Evolutionary conservation across 2,888 invertebrate genomes (phyloP).

Genomic region (Baccha elongata): DNA sequence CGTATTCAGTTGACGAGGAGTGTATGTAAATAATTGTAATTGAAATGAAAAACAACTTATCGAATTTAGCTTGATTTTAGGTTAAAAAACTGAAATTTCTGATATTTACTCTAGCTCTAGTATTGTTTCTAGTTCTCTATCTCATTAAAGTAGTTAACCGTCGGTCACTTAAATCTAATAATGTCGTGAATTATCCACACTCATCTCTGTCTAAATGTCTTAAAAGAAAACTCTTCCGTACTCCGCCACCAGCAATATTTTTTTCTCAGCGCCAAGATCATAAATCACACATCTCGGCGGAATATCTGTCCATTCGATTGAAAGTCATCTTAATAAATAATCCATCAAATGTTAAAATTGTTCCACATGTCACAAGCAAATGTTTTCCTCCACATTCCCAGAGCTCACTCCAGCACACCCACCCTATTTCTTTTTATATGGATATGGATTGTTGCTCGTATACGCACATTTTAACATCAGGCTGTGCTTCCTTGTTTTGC

Average conservation of each 20-base stretch:
- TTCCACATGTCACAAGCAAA: conserved; percentile 48
- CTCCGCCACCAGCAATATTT: conserved; percentile 5
- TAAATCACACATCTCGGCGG: conserved; percentile 46
- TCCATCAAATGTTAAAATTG: conserved; percentile 57
- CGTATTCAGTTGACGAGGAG: no score
- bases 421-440: background rate
- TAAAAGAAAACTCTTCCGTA: background rate
- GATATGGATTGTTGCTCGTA: background rate
- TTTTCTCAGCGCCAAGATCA: conserved; percentile 25
- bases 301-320: conserved; percentile 42
- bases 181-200: conserved; percentile 5
- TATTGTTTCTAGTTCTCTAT: no score
- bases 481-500: conserved; percentile 53
- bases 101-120: no score
- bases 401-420: background rate
- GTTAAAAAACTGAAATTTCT: no score
- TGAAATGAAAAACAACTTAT: no score
- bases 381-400: conserved; percentile 15
- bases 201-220: background rate
- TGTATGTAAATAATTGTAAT: no score
- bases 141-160: no score
- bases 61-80: no score
- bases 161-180: background rate
- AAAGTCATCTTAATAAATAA: conserved; percentile 55
- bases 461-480: conserved; percentile 53